A percentile compares a stretch with the other conserved stretches of the same genome.
Conservation (phyloP, 1,140 invertebrate species). For the Leguminivora glycinivorella region DNA sequence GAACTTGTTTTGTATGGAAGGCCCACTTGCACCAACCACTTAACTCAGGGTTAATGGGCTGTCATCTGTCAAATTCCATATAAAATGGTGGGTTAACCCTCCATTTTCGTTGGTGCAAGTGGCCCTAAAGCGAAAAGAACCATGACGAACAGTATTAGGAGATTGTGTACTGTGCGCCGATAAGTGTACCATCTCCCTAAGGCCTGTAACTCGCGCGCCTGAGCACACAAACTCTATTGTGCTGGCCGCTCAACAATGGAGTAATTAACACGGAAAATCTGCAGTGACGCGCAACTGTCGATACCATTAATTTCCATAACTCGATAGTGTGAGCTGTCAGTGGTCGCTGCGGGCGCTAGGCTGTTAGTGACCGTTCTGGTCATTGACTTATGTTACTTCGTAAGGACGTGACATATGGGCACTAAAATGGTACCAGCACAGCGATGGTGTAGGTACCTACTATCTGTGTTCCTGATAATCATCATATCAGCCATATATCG, state of each 20-base stretch:
- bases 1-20: too few species aligned
- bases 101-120: too few species aligned
- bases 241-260: slow-evolving; percentile 33
- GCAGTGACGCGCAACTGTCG: slow-evolving; percentile 27
- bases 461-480: too few species aligned
- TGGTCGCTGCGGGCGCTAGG: slow-evolving; percentile 23
- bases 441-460: too few species aligned
- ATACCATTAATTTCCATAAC: slow-evolving; percentile 44
- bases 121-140: neutral
- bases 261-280: slow-evolving; percentile 38
- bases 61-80: too few species aligned
- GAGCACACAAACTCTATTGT: slow-evolving; percentile 9
- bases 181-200: neutral
- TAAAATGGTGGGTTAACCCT: too few species aligned
- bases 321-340: slow-evolving; percentile 42
- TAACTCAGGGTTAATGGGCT: too few species aligned
- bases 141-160: neutral
- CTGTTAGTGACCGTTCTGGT: slow-evolving; percentile 20
- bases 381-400: too few species aligned
- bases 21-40: too few species aligned
- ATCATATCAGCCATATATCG: too few species aligned
- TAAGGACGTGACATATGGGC: too few species aligned
- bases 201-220: neutral
- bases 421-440: too few species aligned
- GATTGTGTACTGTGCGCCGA: neutral